Conservation (phyloP, 2,797 vertebrate genomes). For the Sebastiscus albofasciatus region DNA sequence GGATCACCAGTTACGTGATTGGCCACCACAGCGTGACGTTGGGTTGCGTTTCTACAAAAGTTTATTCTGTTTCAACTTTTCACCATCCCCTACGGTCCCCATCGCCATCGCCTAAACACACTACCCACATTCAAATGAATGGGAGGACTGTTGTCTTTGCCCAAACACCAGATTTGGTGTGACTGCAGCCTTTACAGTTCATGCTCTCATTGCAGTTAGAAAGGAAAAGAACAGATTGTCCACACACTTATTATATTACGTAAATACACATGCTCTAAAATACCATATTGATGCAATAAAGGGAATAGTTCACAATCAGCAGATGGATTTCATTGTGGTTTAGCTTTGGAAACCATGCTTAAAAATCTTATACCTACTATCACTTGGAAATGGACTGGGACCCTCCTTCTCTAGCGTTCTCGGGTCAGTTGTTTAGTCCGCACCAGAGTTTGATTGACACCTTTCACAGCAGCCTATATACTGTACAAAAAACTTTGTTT, state of each 20-base stretch:
- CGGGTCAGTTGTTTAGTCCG: background rate
- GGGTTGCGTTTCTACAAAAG: no score
- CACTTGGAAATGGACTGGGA: background rate
- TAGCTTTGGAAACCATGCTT: background rate
- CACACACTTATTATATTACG: background rate
- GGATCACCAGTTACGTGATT: no score
- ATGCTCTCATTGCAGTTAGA: background rate
- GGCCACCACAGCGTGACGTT: no score
- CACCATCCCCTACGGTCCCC: background rate
- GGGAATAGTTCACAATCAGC: background rate
- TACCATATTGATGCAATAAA: background rate
- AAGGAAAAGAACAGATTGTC: background rate
- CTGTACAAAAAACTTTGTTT: background rate
- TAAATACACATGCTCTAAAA: background rate
- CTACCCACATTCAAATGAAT: background rate
- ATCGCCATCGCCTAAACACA: background rate
- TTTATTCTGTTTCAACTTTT: no score
- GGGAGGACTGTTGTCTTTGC: background rate
- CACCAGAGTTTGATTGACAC: background rate
- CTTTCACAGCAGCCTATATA: background rate
- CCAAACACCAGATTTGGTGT: background rate
- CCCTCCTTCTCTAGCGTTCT: background rate
- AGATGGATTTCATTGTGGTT: background rate
- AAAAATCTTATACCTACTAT: background rate
- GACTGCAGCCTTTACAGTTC: background rate